Conservation (phyloP, 1,140 invertebrate genomes). For the Dinoponera quadriceps region DNA sequence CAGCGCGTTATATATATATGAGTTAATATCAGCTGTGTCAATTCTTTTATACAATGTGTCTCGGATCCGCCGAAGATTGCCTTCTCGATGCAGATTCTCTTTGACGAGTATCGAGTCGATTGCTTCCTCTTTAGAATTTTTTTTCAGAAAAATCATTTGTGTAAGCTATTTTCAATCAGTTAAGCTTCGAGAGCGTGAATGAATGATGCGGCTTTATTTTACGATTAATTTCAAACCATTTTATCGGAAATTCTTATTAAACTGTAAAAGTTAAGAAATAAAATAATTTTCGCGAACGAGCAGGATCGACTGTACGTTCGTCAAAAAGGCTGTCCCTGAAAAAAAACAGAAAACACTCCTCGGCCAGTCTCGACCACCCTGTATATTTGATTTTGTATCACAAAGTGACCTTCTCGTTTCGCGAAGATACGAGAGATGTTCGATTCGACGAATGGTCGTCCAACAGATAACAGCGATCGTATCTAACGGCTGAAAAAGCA, state of each 20-base stretch:
- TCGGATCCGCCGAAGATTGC: not conserved
- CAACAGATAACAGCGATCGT: conserved; percentile 62
- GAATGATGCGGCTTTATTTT: no score
- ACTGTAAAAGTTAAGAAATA: not conserved
- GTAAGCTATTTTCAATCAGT: not conserved
- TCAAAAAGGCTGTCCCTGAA: not conserved
- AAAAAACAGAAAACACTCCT: conserved; percentile 30
- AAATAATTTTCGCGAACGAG: not conserved
- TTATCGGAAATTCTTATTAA: no score
- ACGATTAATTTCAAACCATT: not conserved
- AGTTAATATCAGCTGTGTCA: not conserved
- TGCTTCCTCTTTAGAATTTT: no score
- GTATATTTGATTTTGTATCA: not conserved
- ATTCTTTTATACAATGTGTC: conserved; percentile 11
- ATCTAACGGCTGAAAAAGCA: conserved; percentile 46
- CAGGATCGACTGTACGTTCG: not conserved
- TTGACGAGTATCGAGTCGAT: not conserved
- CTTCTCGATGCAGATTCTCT: not conserved
- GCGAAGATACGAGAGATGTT: conserved; percentile 34
- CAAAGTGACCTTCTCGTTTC: not conserved
- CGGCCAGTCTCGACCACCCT: not conserved
- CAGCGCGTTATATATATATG: not conserved
- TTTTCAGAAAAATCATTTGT: not conserved
- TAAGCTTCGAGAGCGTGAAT: not conserved
- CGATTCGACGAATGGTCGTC: conserved; percentile 52